phyloP scores from a whole-genome alignment of 2,888 invertebrate species.

The Leucoma salicis region DNA sequence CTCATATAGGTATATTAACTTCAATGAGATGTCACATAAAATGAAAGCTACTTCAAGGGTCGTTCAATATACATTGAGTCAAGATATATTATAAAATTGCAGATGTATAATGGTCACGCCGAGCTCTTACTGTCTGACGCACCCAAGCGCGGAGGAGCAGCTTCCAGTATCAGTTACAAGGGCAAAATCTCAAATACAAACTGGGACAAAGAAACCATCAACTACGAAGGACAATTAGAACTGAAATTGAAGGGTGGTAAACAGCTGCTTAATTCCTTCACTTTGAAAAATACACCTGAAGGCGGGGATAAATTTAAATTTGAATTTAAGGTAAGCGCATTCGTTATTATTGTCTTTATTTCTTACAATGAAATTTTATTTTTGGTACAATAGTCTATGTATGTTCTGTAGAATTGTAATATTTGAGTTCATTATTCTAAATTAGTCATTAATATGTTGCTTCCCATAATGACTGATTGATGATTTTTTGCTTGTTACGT shows the following conservation, averaged over 20 bases:
- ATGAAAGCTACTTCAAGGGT: no score
- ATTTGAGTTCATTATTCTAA: no score
- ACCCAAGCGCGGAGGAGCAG: slow-evolving; percentile 56
- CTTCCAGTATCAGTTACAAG: slow-evolving; percentile 59
- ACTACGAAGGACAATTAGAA: slow-evolving; percentile 60
- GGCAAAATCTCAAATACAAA: slow-evolving; percentile 56
- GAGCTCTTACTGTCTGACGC: slow-evolving; percentile 57
- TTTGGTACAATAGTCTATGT: no score
- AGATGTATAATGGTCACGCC: slow-evolving; percentile 58
- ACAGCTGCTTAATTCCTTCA: slow-evolving; percentile 51
- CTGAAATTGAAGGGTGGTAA: slow-evolving; percentile 61
- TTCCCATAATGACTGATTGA: no score
- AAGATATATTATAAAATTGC: neutral
- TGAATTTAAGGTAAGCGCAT: slow-evolving; percentile 55
- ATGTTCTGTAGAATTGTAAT: no score
- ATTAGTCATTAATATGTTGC: no score
- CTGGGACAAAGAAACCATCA: slow-evolving; percentile 47
- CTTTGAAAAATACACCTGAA: slow-evolving; percentile 51
- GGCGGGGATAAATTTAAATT: slow-evolving; percentile 50
- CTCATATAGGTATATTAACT: no score
- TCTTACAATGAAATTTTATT: no score
- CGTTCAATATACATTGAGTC: no score
- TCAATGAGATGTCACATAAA: no score
- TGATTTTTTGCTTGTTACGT: no score
- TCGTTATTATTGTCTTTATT: neutral